Evolutionary conservation across 2,797 vertebrate species (phyloP), one percentile per base, ranked within the genome.

Genomic region (Acanthiza pusilla): DNA sequence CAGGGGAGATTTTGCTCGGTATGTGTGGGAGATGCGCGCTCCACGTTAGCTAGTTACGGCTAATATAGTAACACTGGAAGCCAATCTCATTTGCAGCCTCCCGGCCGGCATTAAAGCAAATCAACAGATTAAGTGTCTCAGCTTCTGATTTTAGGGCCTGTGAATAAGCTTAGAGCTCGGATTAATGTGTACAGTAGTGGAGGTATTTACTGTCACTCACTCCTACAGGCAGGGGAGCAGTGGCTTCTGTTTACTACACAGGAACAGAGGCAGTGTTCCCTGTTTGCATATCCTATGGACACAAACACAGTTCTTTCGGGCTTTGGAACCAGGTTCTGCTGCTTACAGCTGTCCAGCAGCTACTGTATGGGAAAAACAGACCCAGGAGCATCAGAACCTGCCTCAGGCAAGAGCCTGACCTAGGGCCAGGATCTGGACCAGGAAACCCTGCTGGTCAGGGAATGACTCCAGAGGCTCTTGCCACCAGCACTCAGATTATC

Each of bases 71-170:
- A 30, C 79, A 4, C 13, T 0, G 47, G 48, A 32, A 74, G 91
- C 50, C 75, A n/a, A 80, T 80, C 93, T 85, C 68, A 21, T 76
- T 38, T 57, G 81, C 2, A 88, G 72, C 87, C 72, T 76, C 48
- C 45, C 15, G 2, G 94, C 45, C 17, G 2, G 94, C 51, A 72
- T 94, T 94, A 93, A 53, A 3, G 68, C 43, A 48, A 83, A 85
- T 72, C 76, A 38, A 51, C 82, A 75, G 96, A 94, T 96, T 94
- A 95, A 54, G 43, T 5, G 70, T 62, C 92, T 93, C 89, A 15
- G 88, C 91, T 86, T 62, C 96, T 93, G 93, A 90, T 95, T 96
- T 95, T 96, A 96, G 95, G 60, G 91, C 66, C 62, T 10, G 58
- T 7, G 54, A 90, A 84, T 88, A 51, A 94, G 95, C 47, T 96